Evolutionary conservation across 2,113 vertebrate genomes (phyloP).

Genomic region (Microcebus lehilahytsara): DNA sequence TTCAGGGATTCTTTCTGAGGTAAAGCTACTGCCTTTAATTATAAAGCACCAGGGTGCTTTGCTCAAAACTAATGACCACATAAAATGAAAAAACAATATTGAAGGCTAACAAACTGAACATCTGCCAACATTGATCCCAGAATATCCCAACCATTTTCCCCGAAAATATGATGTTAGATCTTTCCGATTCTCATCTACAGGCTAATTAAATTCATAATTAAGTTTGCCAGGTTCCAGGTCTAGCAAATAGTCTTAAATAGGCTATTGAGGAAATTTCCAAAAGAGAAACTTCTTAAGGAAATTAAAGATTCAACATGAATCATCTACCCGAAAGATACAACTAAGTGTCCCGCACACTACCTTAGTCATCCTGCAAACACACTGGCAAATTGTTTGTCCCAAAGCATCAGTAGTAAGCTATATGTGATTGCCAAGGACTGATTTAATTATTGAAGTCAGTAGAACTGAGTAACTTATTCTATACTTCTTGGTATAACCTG

Average conservation of each 20-base stretch:
- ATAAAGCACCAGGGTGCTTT: not conserved
- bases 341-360: not conserved
- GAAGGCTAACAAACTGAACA: not conserved
- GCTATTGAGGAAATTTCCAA: not conserved
- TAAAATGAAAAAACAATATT: not conserved
- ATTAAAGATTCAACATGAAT: not conserved
- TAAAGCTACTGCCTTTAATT: slow-evolving; percentile 44
- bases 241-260: not conserved
- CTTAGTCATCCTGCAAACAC: not conserved
- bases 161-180: not conserved
- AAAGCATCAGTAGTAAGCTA: not conserved
- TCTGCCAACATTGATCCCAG: not conserved
- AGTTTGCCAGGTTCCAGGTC: not conserved
- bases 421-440: not conserved
- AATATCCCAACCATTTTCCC: not conserved
- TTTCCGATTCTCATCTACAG: not conserved
- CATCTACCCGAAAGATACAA: not conserved
- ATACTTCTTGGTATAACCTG: not conserved
- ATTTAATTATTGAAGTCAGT: not conserved
- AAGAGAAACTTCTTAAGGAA: slow-evolving; percentile 23
- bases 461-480: slow-evolving; percentile 13
- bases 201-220: slow-evolving; percentile 9
- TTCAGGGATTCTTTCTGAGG: slow-evolving; percentile 13
- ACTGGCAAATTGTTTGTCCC: not conserved
- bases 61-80: slow-evolving; percentile 30